Evolutionary conservation across 2,888 invertebrate species (phyloP), one percentile per base, ranked within the genome.

Genomic region (Phrixothrix hirtus): DNA sequence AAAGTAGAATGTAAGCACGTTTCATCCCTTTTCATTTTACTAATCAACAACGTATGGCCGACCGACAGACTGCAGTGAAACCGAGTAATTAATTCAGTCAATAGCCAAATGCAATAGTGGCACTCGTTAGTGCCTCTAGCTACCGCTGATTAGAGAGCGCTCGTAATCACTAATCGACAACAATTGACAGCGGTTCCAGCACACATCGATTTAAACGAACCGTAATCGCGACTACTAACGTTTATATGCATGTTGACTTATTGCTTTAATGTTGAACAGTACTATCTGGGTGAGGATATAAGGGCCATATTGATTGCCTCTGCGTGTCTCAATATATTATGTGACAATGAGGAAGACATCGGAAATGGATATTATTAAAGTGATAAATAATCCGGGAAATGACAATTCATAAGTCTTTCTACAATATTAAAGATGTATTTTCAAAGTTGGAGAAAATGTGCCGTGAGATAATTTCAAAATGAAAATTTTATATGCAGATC

Each of bases 121-220:
- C 45, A 48, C 47, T 59, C 59, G 59, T 59, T 59, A 57, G 53
- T 50, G 47, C 53, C 54, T 53, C 51, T 37, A 50, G 45, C 56
- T 36, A 49, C 48, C 55, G 45, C 56, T 60, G 60, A 60, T 60
- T 60, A 60, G 60, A 56, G 60, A 50, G 54, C 25, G 46, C 42
- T 43, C 42, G 47, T 47, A 53, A 60, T 60, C 57, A 55, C 57
- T 60, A 60, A 60, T 60, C 57, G 60, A 51, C 49, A 57, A 58
- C 58, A 58, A 60, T 58, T 58, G 60, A 60, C 55, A 57, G 56
- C 50, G 60, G 58, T 60, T 57, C 31, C 46, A 42, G 42, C 51
- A 49, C 39, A 31, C 55, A 52, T 57, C 59, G 56, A 54, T 54
- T 54, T 39, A 29, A 53, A 53, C 48, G 43, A 38, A 47, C 26